Conservation (phyloP, 2,888 invertebrate genomes). For the Perizoma flavofasciatum region DNA sequence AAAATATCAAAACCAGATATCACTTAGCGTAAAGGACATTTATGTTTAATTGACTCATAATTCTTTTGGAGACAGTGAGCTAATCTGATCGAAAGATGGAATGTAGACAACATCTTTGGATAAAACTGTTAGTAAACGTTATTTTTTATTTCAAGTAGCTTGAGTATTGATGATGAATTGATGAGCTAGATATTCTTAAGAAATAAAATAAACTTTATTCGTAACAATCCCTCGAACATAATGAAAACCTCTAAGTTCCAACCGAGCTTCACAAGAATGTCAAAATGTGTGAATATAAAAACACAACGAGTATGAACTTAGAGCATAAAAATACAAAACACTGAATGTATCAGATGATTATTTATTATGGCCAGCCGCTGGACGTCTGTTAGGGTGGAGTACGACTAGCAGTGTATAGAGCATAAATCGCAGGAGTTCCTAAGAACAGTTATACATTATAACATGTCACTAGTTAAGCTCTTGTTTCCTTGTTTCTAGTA, state of each 20-base stretch:
- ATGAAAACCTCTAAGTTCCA: background rate
- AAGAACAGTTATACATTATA: no score
- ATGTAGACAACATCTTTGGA: no score
- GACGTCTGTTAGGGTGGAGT: slow-evolving; percentile 10
- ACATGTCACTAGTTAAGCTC: no score
- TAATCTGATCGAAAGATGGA: no score
- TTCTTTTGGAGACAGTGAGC: no score
- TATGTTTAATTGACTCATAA: no score
- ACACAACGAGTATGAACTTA: no score
- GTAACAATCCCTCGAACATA: slow-evolving; percentile 1
- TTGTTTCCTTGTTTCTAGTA: no score
- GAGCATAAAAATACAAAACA: slow-evolving; percentile 5
- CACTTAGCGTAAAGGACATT: no score
- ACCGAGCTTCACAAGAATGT: slow-evolving; percentile 6
- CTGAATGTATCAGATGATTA: slow-evolving; percentile 13
- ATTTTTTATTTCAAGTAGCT: no score
- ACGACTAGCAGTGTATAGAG: slow-evolving; percentile 1
- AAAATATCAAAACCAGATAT: no score
- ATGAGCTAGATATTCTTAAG: background rate
- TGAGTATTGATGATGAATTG: background rate
- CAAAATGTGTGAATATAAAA: slow-evolving; percentile 10
- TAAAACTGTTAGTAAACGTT: no score
- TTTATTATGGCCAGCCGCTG: slow-evolving; percentile 4
- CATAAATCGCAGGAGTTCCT: background rate
- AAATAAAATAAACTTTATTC: slow-evolving; percentile 1